phyloP scores from a whole-genome alignment of 2,888 invertebrate species.

The Chalcosyrphus nemorum region DNA sequence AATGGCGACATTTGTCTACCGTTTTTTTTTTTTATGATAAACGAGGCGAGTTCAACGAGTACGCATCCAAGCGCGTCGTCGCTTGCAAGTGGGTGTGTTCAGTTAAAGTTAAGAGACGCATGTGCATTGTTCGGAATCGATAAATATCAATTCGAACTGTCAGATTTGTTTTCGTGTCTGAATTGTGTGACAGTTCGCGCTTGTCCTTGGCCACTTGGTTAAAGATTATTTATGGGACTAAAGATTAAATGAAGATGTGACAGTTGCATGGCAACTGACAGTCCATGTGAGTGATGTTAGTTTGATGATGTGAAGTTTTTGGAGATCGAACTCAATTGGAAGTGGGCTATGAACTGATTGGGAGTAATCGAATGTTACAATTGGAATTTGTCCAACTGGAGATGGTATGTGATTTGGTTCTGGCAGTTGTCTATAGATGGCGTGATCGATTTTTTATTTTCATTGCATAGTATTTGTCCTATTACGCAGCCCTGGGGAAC shows the following conservation, averaged over 20 bases:
- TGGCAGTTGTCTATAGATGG: too few relatives aligned
- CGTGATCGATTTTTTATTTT: too few relatives aligned
- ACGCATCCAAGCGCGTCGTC: constrained; percentile 22
- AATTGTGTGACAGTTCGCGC: constrained; percentile 45
- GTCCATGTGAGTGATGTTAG: constrained; percentile 27
- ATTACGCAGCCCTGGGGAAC: too few relatives aligned
- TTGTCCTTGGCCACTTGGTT: constrained; percentile 46
- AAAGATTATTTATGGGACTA: constrained; percentile 57
- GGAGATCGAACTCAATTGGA: neutral
- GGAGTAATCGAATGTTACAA: neutral
- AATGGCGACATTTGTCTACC: constrained; percentile 63
- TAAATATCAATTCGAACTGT: constrained; percentile 71
- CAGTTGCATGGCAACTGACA: constrained; percentile 54
- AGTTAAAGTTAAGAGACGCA: constrained; percentile 17
- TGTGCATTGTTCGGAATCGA: constrained; percentile 64
- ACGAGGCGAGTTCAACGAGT: constrained; percentile 45
- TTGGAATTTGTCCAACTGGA: neutral
- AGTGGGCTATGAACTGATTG: neutral
- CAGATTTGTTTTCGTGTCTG: constrained; percentile 62
- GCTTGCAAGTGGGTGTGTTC: constrained; percentile 15
- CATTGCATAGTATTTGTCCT: too few relatives aligned
- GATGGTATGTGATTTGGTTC: neutral
- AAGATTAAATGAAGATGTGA: constrained; percentile 67
- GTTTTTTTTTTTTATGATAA: constrained; percentile 49
- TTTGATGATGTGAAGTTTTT: constrained; percentile 18